Conservation (phyloP, 2,797 vertebrate species). For the Eidolon dupreanum region DNA sequence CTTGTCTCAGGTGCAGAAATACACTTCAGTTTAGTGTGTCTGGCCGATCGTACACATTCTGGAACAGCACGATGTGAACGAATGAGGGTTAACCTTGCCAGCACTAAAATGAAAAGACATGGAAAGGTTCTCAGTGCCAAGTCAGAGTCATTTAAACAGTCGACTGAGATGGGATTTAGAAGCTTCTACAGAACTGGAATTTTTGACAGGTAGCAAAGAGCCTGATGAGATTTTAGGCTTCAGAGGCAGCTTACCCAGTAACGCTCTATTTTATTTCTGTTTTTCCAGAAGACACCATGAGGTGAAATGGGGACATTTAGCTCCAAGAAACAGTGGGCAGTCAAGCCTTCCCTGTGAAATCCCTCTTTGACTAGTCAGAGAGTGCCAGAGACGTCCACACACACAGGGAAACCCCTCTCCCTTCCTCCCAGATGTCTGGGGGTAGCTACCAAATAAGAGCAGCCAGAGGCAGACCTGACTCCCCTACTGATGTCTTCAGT, state of each 20-base stretch:
- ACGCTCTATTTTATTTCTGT: neutral
- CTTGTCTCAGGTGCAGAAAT: neutral
- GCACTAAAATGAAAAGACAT: neutral
- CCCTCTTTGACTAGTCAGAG: neutral
- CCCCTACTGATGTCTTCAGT: neutral
- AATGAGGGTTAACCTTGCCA: neutral
- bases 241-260: neutral
- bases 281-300: neutral
- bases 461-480: neutral
- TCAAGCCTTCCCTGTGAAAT: neutral
- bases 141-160: neutral
- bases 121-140: neutral
- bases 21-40: neutral
- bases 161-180: neutral
- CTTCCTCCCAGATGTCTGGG: neutral
- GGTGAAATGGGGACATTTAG: neutral
- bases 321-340: neutral
- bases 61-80: neutral
- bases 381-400: neutral
- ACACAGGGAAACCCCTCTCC: neutral
- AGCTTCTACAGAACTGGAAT: neutral
- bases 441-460: neutral
- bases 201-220: neutral
- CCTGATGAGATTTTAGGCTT: neutral
- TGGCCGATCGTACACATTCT: neutral